Evolutionary conservation across 2,888 invertebrate genomes (phyloP), one percentile per base, ranked within the genome.

Genomic region (Tinea pellionella): DNA sequence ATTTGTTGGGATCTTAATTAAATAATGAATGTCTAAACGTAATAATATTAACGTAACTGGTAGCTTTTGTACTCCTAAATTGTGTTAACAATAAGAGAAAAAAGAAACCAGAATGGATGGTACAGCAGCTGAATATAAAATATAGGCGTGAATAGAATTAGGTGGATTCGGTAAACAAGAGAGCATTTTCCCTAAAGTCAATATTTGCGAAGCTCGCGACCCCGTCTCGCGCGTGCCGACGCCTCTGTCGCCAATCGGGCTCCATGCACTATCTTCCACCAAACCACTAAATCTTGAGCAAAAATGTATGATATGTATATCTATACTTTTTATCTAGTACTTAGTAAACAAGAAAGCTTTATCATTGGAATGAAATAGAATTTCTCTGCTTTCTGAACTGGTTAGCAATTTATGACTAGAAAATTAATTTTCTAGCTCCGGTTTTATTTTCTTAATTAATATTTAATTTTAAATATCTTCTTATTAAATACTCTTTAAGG

Each of bases 121-220:
- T 47, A 15, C 47, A 47, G 47, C 47, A 15, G 47, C 15, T 15
- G 47, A 15, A 15, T 16, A 16, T 7, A 15, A 15, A 47, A 47
- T 47, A 47, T 47, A 47, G 15, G 47, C 61, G 61, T 62, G 62
- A 63, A 63, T 62, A 56, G 62, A 62, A 63, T 62, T 63, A 63
- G 60, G 60, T 61, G 62, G 60, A 62, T 58, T 60, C 59, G 32
- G 61, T 53, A 63, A 62, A 63, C 61, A 63, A 30, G 58, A 62
- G 42, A 42, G 61, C 55, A 58, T 62, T 61, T 60, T 60, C 62
- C 58, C 19, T 30, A n/a, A 13, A 51, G 62, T 51, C 60, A 63
- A 63, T 63, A 63, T 63, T 62, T 63, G 61, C 43, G 53, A 59
- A 63, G 53, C 59, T 60, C 59, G 60, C 55, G 62, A 58, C 59